Base-by-base conservation (phyloP, 1,140 invertebrate genomes). In the Ceratosolen solmsi region DNA sequence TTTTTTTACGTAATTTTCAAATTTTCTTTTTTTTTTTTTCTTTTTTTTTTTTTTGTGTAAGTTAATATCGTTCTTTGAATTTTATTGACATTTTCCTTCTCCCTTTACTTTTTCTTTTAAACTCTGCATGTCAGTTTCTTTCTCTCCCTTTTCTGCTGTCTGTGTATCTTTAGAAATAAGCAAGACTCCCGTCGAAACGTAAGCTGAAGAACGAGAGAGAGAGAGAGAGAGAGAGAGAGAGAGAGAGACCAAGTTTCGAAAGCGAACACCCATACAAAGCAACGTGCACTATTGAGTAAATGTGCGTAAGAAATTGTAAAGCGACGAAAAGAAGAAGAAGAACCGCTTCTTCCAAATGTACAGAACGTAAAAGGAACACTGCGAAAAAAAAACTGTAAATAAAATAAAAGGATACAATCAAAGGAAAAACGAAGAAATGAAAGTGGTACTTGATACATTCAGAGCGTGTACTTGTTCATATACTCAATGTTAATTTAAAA, bases 151-250 rank as follows among this genome's bases (percentile, higher is more conserved):
- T 65, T 65, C 17, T 46, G 25, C 20, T 46, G 1, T 46, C 38
- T 15, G 73, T 30, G 13, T 77, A 77, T 77, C 75, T 77, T 77
- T 77, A 77, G 60, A 27, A 1, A 27, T 79, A 30, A 15, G 38
- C 70, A 51, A 36, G 49, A 83, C 51, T 79, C 78, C 49, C 65
- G 51, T 27, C 20, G 20, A 65, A 33, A 11, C 41, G 41, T 5
- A 13, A 46, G 41, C 5, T 8, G 41, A 5, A 58, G 41, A 46
- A 46, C 5, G 13, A 46, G 5, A 46, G 41, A 46, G 41, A 46
- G 41, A 46, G 41, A 46, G 41, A 46, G 41, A 46, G 41, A 46
- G 41, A 46, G 41, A 46, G 41, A 46, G 41, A 46, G 41, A 46
- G 41, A 46, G 41, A 46, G 41, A 46, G 41, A 46, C 7, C 5